phyloP scores from a whole-genome alignment of 2,113 vertebrate genomes.

The Cyprinodon variegatus region DNA sequence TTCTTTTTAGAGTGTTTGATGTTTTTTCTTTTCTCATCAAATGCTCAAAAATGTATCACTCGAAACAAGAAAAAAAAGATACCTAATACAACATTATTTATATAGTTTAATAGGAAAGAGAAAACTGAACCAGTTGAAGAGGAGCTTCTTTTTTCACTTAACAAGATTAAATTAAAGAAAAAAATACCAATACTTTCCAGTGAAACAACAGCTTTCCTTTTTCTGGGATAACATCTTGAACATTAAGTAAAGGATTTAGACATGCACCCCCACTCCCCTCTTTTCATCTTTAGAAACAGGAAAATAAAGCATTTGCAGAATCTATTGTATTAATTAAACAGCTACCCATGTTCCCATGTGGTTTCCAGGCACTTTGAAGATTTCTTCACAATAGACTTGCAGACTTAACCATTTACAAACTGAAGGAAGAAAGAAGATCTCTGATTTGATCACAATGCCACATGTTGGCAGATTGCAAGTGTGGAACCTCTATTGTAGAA shows the following conservation, averaged over 20 bases:
- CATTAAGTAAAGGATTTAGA: conserved; percentile 67
- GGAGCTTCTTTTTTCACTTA: conserved; percentile 54
- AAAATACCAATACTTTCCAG: conserved; percentile 52
- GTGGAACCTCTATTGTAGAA: conserved; percentile 70
- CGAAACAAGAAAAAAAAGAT: too few relatives aligned
- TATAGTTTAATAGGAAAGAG: conserved; percentile 66
- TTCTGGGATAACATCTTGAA: conserved; percentile 55
- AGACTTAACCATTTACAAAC: conserved; percentile 75
- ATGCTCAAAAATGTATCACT: too few relatives aligned
- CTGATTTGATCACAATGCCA: conserved; percentile 77
- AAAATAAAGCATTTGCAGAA: conserved; percentile 68
- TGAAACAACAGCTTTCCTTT: conserved; percentile 61
- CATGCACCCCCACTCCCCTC: conserved; percentile 5
- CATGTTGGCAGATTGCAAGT: conserved; percentile 74
- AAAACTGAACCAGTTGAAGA: conserved; percentile 50
- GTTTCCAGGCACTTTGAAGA: conserved; percentile 74
- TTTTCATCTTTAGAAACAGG: conserved; percentile 61
- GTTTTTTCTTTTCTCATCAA: too few relatives aligned
- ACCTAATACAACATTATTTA: conserved; percentile 36
- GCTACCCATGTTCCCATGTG: conserved; percentile 69
- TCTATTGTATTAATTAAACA: conserved; percentile 76
- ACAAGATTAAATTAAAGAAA: conserved; percentile 61
- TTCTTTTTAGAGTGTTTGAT: too few relatives aligned
- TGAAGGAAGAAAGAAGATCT: conserved; percentile 50
- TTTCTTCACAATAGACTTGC: conserved; percentile 71